Conservation (phyloP, 2,888 invertebrate species). For the Metallyticus violacea region DNA sequence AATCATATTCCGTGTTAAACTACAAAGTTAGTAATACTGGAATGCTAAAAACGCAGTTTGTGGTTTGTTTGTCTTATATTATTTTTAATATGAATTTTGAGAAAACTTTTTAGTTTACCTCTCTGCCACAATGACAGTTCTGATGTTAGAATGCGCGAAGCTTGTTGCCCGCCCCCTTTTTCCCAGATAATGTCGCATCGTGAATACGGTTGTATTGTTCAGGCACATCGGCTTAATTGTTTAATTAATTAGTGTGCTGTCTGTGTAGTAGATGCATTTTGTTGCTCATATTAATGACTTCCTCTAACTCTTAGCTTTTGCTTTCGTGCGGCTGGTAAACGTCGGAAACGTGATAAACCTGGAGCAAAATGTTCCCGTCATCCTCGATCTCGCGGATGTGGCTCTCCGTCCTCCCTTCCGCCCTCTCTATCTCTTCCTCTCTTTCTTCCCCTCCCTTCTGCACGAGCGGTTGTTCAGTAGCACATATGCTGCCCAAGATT, state of each 20-base stretch:
- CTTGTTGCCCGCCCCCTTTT: background rate
- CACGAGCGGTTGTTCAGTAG: background rate
- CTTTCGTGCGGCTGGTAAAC: no score
- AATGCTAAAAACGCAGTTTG: no score
- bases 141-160: no score
- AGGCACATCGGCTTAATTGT: background rate
- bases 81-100: no score
- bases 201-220: no score
- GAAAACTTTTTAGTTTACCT: no score
- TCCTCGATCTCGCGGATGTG: background rate
- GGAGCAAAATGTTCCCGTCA: background rate
- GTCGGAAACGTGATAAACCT: background rate
- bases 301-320: background rate
- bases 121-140: no score
- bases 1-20: no score
- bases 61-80: no score
- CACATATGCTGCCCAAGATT: background rate
- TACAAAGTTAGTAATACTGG: no score
- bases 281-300: background rate
- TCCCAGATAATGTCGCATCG: background rate
- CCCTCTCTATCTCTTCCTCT: no score
- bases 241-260: background rate
- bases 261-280: background rate
- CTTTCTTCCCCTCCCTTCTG: background rate
- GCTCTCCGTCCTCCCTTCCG: no score